A percentile compares a stretch with the other conserved stretches of the same genome.
Evolutionary conservation across 2,888 invertebrate species (phyloP).

Genomic region (Nomada flava): DNA sequence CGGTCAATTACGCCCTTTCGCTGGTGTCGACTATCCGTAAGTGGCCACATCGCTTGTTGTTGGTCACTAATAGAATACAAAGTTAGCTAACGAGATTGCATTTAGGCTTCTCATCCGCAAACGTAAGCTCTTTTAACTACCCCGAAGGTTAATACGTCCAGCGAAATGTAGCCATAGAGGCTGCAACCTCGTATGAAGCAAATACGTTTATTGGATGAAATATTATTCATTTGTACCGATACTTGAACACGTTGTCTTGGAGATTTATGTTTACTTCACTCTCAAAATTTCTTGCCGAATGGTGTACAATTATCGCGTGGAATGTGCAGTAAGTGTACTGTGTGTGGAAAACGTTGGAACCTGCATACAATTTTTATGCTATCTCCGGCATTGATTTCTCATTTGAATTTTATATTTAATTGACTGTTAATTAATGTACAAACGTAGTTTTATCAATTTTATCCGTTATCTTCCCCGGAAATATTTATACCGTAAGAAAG

Average conservation of each 20-base stretch:
- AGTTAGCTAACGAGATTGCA: slow-evolving; percentile 65
- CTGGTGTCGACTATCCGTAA: slow-evolving; percentile 4
- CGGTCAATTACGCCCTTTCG: slow-evolving; percentile 26
- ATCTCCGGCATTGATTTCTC: too few species aligned
- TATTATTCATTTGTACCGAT: background rate
- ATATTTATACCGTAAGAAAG: too few species aligned
- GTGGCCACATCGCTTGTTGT: slow-evolving; percentile 48
- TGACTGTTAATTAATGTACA: too few species aligned
- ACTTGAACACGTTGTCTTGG: too few species aligned
- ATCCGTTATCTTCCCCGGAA: too few species aligned
- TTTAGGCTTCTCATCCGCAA: slow-evolving; percentile 65
- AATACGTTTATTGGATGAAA: background rate
- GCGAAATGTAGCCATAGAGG: slow-evolving; percentile 15
- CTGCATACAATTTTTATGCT: too few species aligned
- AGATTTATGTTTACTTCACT: background rate
- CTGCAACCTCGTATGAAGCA: background rate
- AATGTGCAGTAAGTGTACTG: too few species aligned
- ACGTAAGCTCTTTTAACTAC: slow-evolving; percentile 55
- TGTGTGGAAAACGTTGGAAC: too few species aligned
- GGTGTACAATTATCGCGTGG: too few species aligned
- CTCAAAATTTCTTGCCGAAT: too few species aligned
- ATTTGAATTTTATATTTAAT: too few species aligned
- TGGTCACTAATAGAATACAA: slow-evolving; percentile 48
- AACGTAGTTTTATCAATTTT: too few species aligned
- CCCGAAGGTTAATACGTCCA: slow-evolving; percentile 18